These are phyloP conservation scores for Vanessa atalanta DNA, from an alignment of 1,140 invertebrate species.

Conservation along the genomic window DNA sequence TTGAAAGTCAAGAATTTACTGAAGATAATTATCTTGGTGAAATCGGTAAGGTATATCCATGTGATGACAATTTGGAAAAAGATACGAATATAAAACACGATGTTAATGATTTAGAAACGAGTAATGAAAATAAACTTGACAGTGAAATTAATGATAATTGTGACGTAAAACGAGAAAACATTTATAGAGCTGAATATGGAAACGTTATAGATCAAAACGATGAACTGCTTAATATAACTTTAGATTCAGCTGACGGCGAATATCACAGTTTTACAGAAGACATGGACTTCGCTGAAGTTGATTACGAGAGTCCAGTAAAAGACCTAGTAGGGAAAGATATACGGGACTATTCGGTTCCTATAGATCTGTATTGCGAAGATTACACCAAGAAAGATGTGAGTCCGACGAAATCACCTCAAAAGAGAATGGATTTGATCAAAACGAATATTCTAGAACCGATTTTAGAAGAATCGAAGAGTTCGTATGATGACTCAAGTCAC, in stretches of 20 bases:
- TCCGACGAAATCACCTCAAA: slow-evolving; percentile 55
- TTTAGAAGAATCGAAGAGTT: slow-evolving; percentile 72
- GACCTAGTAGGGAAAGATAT: slow-evolving; percentile 76
- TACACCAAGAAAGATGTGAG: slow-evolving; percentile 52
- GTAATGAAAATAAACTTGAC: background rate
- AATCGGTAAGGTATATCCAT: slow-evolving; percentile 56
- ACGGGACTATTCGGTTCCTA: slow-evolving; percentile 74
- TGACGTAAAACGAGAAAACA: background rate
- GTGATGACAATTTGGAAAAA: slow-evolving; percentile 54
- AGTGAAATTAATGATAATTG: slow-evolving; percentile 8
- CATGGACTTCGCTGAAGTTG: slow-evolving; percentile 62
- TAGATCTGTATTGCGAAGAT: slow-evolving; percentile 70
- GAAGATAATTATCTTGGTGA: slow-evolving; percentile 72
- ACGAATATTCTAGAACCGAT: slow-evolving; percentile 62
- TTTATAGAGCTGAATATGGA: slow-evolving; percentile 15
- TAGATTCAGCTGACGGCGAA: slow-evolving; percentile 60
- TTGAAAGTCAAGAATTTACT: slow-evolving; percentile 73
- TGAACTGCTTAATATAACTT: slow-evolving; percentile 26
- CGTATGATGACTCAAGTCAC: slow-evolving; percentile 55
- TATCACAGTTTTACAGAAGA: slow-evolving; percentile 75
- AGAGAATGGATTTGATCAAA: slow-evolving; percentile 44
- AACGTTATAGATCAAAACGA: slow-evolving; percentile 22
- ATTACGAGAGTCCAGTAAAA: slow-evolving; percentile 74
- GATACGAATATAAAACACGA: slow-evolving; percentile 1
- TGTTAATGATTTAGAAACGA: background rate